These are phyloP conservation scores for Drosophila gaucha DNA, from an alignment of 2,888 invertebrate species.

Conservation along the genomic window DNA sequence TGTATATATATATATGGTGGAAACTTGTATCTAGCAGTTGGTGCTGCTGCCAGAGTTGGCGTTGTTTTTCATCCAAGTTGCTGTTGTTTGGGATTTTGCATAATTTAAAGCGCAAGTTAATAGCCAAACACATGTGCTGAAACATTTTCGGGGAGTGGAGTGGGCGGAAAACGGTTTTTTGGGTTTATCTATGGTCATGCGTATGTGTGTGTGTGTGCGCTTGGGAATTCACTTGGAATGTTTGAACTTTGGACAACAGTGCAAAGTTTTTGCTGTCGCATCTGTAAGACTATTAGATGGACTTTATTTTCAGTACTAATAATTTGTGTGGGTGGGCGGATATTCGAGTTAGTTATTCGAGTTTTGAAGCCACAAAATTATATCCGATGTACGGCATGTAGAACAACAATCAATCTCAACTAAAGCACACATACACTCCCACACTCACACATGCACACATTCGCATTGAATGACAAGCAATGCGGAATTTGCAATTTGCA, in stretches of 20 bases:
- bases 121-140: slow-evolving; percentile 67
- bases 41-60: slow-evolving; percentile 1
- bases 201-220: slow-evolving; percentile 8
- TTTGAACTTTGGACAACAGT: slow-evolving; percentile 35
- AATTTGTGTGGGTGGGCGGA: background rate
- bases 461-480: slow-evolving; percentile 3
- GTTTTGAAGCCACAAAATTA: slow-evolving; percentile 8
- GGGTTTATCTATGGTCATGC: slow-evolving; percentile 13
- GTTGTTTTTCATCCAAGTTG: slow-evolving; percentile 17
- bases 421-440: background rate
- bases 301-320: slow-evolving; percentile 17
- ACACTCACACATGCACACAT: slow-evolving; percentile 3
- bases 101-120: slow-evolving; percentile 71
- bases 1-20: slow-evolving; percentile 2
- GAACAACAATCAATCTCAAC: background rate
- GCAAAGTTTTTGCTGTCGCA: slow-evolving; percentile 18
- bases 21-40: slow-evolving; percentile 49
- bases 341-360: slow-evolving; percentile 6
- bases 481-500: slow-evolving; percentile 16
- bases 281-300: slow-evolving; percentile 7
- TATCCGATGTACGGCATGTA: background rate
- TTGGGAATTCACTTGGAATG: slow-evolving; percentile 34
- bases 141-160: slow-evolving; percentile 22
- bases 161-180: slow-evolving; percentile 12
- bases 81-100: slow-evolving; percentile 60